phyloP scores from a whole-genome alignment of 2,888 invertebrate genomes.

The Apocheima hispidaria region DNA sequence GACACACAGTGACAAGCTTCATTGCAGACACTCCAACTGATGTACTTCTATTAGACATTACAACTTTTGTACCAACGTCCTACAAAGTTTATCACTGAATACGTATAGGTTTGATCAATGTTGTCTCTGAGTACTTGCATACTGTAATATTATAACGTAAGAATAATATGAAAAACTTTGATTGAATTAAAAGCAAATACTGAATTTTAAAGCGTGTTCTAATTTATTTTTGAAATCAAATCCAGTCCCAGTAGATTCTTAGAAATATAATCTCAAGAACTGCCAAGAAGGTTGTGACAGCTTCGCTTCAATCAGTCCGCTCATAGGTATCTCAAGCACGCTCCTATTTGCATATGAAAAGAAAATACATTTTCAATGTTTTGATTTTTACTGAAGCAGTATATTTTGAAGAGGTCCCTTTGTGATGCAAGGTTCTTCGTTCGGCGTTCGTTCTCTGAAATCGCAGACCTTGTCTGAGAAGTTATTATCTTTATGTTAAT shows the following conservation, averaged over 20 bases:
- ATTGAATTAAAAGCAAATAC: constrained; percentile 4
- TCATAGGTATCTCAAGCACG: constrained; percentile 61
- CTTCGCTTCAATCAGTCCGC: constrained; percentile 17
- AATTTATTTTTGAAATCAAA: constrained; percentile 23
- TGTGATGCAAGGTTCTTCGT: constrained; percentile 58
- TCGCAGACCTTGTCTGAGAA: constrained; percentile 46
- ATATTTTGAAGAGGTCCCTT: constrained; percentile 56
- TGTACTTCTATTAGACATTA: not conserved
- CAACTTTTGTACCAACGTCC: too few relatives aligned
- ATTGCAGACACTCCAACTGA: constrained; percentile 14
- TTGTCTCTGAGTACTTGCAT: too few relatives aligned
- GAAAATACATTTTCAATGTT: constrained; percentile 69
- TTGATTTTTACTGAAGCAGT: constrained; percentile 71
- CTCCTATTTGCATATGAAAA: constrained; percentile 78
- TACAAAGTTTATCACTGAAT: too few relatives aligned
- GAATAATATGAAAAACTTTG: not conserved
- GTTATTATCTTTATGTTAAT: constrained; percentile 49
- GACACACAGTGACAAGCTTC: constrained; percentile 55
- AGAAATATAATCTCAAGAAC: constrained; percentile 30
- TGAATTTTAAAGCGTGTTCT: constrained; percentile 27
- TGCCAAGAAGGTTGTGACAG: constrained; percentile 38
- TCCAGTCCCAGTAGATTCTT: constrained; percentile 11
- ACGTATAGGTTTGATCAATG: not conserved
- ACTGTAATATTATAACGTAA: not conserved
- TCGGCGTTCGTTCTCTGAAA: constrained; percentile 52